phyloP scores from a whole-genome alignment of 1,140 invertebrate genomes.

The Aethina tumida region DNA sequence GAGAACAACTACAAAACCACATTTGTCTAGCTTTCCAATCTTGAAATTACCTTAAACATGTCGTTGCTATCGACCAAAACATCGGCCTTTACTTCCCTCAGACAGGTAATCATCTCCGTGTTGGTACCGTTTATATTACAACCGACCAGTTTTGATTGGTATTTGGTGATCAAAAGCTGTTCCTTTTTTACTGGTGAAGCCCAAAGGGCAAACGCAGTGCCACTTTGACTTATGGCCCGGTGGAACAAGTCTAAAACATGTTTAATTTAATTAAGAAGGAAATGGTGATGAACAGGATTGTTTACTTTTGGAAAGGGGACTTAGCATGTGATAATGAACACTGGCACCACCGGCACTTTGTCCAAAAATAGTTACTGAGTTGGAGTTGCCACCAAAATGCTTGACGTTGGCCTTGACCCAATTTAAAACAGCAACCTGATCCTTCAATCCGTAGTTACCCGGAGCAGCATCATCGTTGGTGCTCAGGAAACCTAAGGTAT shows the following conservation, averaged over 20 bases:
- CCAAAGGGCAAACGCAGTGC: constrained; percentile 50
- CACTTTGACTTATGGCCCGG: constrained; percentile 62
- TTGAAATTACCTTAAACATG: constrained; percentile 11
- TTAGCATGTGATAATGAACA: constrained; percentile 52
- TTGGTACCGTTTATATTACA: constrained; percentile 5
- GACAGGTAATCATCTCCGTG: constrained; percentile 10
- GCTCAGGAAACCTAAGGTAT: constrained; percentile 7
- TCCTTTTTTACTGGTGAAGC: constrained; percentile 8
- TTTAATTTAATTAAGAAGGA: too few species aligned
- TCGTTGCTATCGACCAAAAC: constrained; percentile 8
- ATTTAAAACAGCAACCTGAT: constrained; percentile 55
- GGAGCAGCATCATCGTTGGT: constrained; percentile 44
- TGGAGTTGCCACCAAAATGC: constrained; percentile 60
- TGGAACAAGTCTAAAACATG: constrained; percentile 51
- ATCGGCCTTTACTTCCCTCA: constrained; percentile 11
- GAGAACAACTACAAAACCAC: constrained; percentile 17
- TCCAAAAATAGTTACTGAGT: constrained; percentile 53
- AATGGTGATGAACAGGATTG: too few species aligned
- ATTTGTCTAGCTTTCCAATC: constrained; percentile 1
- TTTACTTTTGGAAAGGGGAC: constrained; percentile 44
- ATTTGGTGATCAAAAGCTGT: neutral
- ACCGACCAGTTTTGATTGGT: constrained; percentile 8
- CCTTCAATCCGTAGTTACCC: constrained; percentile 65
- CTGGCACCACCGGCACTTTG: constrained; percentile 57
- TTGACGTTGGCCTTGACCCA: constrained; percentile 61